Conservation (phyloP, 2,888 invertebrate genomes). For the Tachina grossa region DNA sequence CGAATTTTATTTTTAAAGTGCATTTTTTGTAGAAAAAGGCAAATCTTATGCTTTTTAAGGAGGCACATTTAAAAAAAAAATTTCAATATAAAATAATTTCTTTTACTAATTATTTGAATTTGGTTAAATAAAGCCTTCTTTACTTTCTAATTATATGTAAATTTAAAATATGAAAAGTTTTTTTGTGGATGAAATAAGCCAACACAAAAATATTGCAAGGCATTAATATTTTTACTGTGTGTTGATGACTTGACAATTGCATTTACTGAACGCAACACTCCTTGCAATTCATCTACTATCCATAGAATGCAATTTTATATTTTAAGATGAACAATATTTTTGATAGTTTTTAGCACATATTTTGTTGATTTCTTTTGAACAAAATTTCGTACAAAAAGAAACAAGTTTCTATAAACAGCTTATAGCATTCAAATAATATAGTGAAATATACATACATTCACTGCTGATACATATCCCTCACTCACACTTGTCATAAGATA, state of each 20-base stretch:
- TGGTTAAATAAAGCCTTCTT: too few relatives aligned
- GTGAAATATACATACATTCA: background rate
- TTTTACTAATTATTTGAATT: too few relatives aligned
- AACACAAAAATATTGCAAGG: background rate
- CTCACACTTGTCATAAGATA: slow-evolving; percentile 63
- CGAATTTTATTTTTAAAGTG: too few relatives aligned
- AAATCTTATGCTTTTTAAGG: too few relatives aligned
- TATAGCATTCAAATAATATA: slow-evolving; percentile 24
- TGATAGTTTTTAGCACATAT: background rate
- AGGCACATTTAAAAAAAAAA: too few relatives aligned
- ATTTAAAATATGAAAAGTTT: slow-evolving; percentile 3
- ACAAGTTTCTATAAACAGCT: slow-evolving; percentile 31
- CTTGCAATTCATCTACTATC: slow-evolving; percentile 8
- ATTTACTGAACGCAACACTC: slow-evolving; percentile 26
- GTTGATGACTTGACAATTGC: slow-evolving; percentile 33
- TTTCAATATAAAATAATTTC: too few relatives aligned
- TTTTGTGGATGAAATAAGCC: slow-evolving; percentile 5
- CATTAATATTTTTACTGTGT: slow-evolving; percentile 21
- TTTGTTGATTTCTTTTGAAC: slow-evolving; percentile 9
- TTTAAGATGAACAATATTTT: slow-evolving; percentile 28
- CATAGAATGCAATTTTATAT: slow-evolving; percentile 16
- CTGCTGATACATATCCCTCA: slow-evolving; percentile 28
- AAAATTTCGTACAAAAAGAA: slow-evolving; percentile 4
- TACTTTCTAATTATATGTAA: too few relatives aligned
- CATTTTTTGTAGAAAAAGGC: too few relatives aligned